Evolutionary conservation across 1,140 invertebrate genomes (phyloP).

Genomic region (Drosophila nebulosa): DNA sequence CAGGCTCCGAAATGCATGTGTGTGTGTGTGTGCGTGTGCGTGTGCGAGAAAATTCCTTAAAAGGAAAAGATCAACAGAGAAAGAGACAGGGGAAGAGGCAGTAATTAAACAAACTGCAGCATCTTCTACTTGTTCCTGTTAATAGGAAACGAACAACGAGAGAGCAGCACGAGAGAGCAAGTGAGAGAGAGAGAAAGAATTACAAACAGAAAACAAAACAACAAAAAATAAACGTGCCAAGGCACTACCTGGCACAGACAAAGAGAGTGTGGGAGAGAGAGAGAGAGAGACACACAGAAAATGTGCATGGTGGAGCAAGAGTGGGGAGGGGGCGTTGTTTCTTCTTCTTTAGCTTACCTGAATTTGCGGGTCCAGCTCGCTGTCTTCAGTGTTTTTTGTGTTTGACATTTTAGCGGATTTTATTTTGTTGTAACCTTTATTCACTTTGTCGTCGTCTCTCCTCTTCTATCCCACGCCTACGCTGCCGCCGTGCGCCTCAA

Average conservation of each 20-base stretch:
- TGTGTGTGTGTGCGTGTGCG: constrained; percentile 3
- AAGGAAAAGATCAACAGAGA: constrained; percentile 6
- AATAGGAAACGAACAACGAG: background rate
- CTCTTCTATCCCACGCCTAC: background rate
- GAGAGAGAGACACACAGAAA: constrained; percentile 23
- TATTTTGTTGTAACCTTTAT: constrained; percentile 20
- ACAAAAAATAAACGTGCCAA: constrained; percentile 36
- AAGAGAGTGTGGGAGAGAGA: background rate
- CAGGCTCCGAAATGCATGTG: constrained; percentile 4
- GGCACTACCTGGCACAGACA: background rate
- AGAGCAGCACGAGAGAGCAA: background rate
- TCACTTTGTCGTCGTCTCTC: background rate
- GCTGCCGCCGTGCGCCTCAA: constrained; percentile 1
- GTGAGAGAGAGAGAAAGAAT: background rate
- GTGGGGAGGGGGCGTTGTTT: constrained; percentile 27
- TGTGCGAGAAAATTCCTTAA: constrained; percentile 9
- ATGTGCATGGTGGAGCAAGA: background rate
- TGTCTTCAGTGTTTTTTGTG: constrained; percentile 66
- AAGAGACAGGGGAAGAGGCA: no score
- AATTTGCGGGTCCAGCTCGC: constrained; percentile 83
- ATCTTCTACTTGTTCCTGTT: background rate
- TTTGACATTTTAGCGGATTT: constrained; percentile 59
- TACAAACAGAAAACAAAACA: constrained; percentile 33
- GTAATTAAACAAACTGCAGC: constrained; percentile 29
- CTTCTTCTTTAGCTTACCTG: constrained; percentile 81